A percentile compares a stretch with the other conserved stretches of the same genome.
phyloP scores from a whole-genome alignment of 2,797 vertebrate species.

The Oreochromis mossambicus region DNA sequence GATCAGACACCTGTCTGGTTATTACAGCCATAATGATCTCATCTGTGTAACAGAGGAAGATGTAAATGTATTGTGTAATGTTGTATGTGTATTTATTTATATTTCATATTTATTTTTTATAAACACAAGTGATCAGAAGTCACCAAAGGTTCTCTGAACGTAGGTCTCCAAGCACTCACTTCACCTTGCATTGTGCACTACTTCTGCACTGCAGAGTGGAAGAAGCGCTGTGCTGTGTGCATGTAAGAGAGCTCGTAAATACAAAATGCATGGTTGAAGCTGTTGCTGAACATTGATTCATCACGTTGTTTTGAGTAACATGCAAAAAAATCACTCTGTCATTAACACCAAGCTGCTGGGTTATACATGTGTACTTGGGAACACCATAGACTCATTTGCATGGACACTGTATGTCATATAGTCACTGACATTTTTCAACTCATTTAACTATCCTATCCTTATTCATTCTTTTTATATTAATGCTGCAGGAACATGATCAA shows the following conservation, averaged over 20 bases:
- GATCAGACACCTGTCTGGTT: not conserved
- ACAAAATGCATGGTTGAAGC: not conserved
- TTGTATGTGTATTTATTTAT: not conserved
- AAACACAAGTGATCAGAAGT: not conserved
- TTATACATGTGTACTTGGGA: not conserved
- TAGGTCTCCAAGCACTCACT: not conserved
- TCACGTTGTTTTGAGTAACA: not conserved
- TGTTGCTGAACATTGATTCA: not conserved
- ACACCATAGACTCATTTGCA: not conserved
- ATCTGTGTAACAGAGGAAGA: not conserved
- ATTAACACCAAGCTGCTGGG: not conserved
- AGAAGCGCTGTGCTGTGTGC: not conserved
- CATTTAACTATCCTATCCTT: not conserved
- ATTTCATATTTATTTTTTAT: not conserved
- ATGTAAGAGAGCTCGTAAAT: not conserved
- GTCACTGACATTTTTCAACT: not conserved
- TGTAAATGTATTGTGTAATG: not conserved
- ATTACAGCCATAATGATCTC: not conserved
- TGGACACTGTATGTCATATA: not conserved
- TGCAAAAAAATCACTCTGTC: not conserved
- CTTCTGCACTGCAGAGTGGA: not conserved
- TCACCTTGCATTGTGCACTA: not conserved
- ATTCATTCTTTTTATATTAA: not conserved
- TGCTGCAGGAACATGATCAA: not conserved
- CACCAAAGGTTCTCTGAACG: not conserved